Evolutionary conservation across 1,140 invertebrate species (phyloP), one percentile per base, ranked within the genome.

Genomic region (Glossosoma conforme): DNA sequence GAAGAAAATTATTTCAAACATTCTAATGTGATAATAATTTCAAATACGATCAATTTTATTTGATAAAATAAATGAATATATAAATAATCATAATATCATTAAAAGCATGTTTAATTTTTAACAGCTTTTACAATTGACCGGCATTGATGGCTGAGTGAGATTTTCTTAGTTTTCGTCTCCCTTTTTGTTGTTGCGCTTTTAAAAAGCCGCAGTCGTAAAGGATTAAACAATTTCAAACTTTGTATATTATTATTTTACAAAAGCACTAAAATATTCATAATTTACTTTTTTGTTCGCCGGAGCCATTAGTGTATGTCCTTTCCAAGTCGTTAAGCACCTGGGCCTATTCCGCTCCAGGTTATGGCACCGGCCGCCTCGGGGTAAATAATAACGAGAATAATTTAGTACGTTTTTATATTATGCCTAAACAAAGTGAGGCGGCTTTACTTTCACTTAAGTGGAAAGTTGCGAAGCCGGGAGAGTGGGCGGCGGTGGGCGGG

Each of bases 281-380:
- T 54, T 51, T 54, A 41, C 44, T 45, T 43, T 52, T 57, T 45
- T 28, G 37, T 41, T 42, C 43, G 43, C 46, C 37, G 51, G 53
- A 49, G 36, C 51, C 56, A 58, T 58, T 58, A 58, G 51, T 49
- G 56, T 46, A 42, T 54, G 56, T 54, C 56, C 56, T 54, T 51
- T 54, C 52, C 51, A 51, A 54, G 42, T 46, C 56, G 51, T 49
- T 54, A 53, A 47, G 38, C 56, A 58, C 56, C 56, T 58, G 56
- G 36, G 51, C 51, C 45, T 42, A 24, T 42, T 33, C 33, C 45
- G 24, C 35, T 43, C 40, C 24, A 46, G 51, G 33, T 42, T 43
- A 47, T 49, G 38, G 22, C 25, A 40, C 36, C 19, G 20, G 32
- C 19, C 42, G 13, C 43, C 25, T 9, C 37, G 38, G 25, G 47